Evolutionary conservation across 2,113 vertebrate species (phyloP), one percentile per base, ranked within the genome.

Genomic region (Eptatretus burgeri): DNA sequence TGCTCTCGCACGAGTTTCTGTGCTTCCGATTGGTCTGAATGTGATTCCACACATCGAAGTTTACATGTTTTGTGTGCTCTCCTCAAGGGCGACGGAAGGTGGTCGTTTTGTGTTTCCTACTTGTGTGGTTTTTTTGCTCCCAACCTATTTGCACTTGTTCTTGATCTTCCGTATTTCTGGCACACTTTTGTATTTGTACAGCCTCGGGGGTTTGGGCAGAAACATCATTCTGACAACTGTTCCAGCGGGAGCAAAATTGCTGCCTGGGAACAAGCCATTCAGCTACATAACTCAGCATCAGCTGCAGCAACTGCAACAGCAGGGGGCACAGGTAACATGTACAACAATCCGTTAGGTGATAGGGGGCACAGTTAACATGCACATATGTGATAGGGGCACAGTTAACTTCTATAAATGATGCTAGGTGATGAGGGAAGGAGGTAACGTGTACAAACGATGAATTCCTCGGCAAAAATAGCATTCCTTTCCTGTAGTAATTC

Each of bases 201-300:
- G 87, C 70, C 79, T 98, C 68, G 76, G 91, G 63, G 84, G 80
- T 27, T 72, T 98, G 66, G 86, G 91, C 13, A 78, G 91, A 64
- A 98, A 98, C 65, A 95, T 98, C 70, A 94, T 98, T 73, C 78
- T 98, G 64, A 98, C 91, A 51, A 93, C 86, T 0, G 87, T 98
- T 84, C 91, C 89, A 0, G 86, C 89, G 0, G 89, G 91, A 9
- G 85, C 89, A 1, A 98, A 94, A 69, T 77, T 98, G 66, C 89
- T 95, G 0, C 80, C 89, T 9, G 91, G 91, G 66, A 93, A 93
- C 73, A 98, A 98, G 68, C 91, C 91, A 0, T 84, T 98, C 68
- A 94, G 91, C 70, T 95, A 95, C 65, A 82, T 98, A 65, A 95
- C 91, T 1, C 83, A 86, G 1, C 91, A 98, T 67, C 89, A 98